These are phyloP conservation scores for Chroicocephalus ridibundus DNA, from an alignment of 2,113 vertebrate species.

Conservation along the genomic window DNA sequence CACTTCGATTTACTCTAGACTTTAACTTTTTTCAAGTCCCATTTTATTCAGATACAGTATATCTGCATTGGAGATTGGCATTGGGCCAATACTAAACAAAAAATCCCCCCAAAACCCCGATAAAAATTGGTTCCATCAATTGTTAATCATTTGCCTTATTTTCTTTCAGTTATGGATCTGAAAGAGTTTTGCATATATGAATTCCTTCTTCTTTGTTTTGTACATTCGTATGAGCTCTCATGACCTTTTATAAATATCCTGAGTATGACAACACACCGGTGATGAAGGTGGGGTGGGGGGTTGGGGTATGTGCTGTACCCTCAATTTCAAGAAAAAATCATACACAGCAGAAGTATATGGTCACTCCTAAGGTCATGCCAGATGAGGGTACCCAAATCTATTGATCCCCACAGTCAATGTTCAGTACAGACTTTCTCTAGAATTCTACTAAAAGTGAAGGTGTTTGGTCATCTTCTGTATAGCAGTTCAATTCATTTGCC, in stretches of 20 bases:
- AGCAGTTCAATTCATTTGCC: not conserved
- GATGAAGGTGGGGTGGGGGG: too few relatives aligned
- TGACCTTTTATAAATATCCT: not conserved
- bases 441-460: not conserved
- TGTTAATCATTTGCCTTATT: not conserved
- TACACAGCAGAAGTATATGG: not conserved
- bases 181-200: not conserved
- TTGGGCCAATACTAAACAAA: not conserved
- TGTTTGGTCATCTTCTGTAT: not conserved
- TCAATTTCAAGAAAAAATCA: not conserved
- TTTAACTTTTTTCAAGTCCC: not conserved
- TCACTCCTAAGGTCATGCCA: not conserved
- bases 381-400: not conserved
- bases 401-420: rapidly evolving
- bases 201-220: not conserved
- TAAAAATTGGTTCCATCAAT: not conserved
- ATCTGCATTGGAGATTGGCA: not conserved
- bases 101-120: not conserved
- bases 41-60: not conserved
- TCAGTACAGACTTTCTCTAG: not conserved
- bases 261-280: not conserved
- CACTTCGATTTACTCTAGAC: conserved; percentile 5
- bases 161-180: not conserved
- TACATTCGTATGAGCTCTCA: not conserved
- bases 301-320: rapidly evolving